A percentile compares a stretch with the other conserved stretches of the same genome.
phyloP scores from a whole-genome alignment of 2,113 vertebrate species.

The Chunga burmeisteri region DNA sequence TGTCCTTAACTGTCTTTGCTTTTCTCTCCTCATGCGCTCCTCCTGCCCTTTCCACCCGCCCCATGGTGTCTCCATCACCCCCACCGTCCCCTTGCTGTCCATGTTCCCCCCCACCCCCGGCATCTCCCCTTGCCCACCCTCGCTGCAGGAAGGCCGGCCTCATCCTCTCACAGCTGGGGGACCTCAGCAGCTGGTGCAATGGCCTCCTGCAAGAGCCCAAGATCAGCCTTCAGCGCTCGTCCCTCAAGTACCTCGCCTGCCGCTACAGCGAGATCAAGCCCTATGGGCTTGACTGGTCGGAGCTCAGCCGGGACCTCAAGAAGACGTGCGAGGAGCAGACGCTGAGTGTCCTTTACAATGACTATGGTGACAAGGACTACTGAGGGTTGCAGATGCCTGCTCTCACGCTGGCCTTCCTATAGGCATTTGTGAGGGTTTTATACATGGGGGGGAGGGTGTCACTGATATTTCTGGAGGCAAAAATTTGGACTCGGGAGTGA shows the following conservation, averaged over 20 bases:
- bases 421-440: conserved; percentile 39
- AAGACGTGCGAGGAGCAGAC: conserved; percentile 95
- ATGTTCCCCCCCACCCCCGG: neutral
- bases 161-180: conserved; percentile 92
- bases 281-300: conserved; percentile 89
- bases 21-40: conserved; percentile 7
- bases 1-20: neutral
- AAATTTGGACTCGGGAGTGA: neutral
- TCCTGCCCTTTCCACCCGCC: neutral
- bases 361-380: conserved; percentile 94
- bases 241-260: conserved; percentile 91
- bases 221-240: conserved; percentile 87
- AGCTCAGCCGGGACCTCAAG: conserved; percentile 89
- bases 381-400: conserved; percentile 55
- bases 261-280: conserved; percentile 96
- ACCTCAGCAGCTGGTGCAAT: conserved; percentile 91
- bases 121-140: neutral
- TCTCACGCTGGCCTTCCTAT: neutral
- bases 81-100: rapidly evolving
- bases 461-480: conserved; percentile 6
- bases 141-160: conserved; percentile 90
- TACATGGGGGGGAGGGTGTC: conserved; percentile 9
- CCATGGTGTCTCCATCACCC: neutral
- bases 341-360: conserved; percentile 91
- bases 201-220: conserved; percentile 92